Conservation (phyloP, 2,797 vertebrate genomes). For the Ceryle rudis region DNA sequence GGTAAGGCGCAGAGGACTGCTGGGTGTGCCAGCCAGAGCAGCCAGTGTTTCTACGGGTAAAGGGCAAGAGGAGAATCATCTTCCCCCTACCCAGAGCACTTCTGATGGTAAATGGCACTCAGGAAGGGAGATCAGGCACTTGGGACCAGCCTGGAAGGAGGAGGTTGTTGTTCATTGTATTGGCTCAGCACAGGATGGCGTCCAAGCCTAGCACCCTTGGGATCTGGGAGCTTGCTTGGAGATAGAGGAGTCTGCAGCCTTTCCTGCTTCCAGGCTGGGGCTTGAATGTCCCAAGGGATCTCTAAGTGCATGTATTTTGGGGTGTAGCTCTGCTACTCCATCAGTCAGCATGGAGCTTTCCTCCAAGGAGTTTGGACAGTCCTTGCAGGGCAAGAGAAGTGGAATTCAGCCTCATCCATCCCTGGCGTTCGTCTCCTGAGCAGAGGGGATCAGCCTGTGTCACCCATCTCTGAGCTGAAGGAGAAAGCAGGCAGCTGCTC, state of each 20-base stretch:
- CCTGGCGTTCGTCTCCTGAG: neutral
- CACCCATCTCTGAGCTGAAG: neutral
- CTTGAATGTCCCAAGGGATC: neutral
- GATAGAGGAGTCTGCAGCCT: neutral
- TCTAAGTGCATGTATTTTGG: neutral
- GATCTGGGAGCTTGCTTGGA: neutral
- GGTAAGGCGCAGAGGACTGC: neutral
- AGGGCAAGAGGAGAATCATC: neutral
- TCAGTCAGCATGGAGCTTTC: neutral
- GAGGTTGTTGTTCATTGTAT: neutral
- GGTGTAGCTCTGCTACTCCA: rapidly evolving
- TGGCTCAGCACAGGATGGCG: rapidly evolving
- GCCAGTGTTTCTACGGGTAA: neutral
- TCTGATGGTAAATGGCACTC: neutral
- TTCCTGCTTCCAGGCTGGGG: neutral
- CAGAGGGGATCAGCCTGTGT: neutral
- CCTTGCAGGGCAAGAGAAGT: neutral
- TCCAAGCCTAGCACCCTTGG: rapidly evolving
- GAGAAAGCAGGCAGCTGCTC: neutral
- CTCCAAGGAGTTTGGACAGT: neutral
- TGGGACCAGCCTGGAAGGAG: neutral
- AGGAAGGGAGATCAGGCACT: neutral
- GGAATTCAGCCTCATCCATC: neutral
- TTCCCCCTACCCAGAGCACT: neutral
- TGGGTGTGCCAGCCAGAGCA: neutral